Base-by-base conservation (phyloP, 1,140 invertebrate genomes). In the Ceratosolen solmsi region DNA sequence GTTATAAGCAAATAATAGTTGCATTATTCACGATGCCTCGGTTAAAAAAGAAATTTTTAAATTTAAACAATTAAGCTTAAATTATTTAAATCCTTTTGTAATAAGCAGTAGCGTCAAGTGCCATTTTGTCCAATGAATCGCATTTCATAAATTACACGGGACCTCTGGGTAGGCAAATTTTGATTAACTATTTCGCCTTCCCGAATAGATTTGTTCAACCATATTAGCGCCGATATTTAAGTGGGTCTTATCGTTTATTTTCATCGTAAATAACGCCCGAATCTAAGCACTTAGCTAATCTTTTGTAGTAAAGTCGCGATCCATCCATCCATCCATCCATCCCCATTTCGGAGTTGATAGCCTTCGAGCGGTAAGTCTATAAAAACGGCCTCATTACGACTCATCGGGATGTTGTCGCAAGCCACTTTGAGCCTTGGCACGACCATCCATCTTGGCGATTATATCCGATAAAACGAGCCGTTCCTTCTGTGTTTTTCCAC, bases 271-370 rank as follows among this genome's bases (percentile, higher is more conserved):
- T 54, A n/a, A n/a, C 51, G 33, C 30, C 38, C 22, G 5, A 22
- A 70, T 68, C 76, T 38, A 56, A 46, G 22, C 20, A 56, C 41
- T 71, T 25, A 41, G 30, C 33, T 56, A 51, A 68, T 79, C 77
- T 79, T 70, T 70, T 41, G 20, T 46, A 30, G 33, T 30, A 17
- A 20, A 7, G 46, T 30, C 5, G 27, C 70, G 54, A 38, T 38
- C 41, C 11, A 41, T 72, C 70, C 70, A n/a, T 72, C 41, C 13
- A 46, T 76, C 46, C 49, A 56, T 54, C 65, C 65, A 51, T 38
- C 79, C 46, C 54, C 38, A 73, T 80, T 73, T 73, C 46, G 27
- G 71, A 80, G 38, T 73, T 74, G 79, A 80, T 74, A 80, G 71
- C 79, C 79, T 80, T 80, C 70, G 78, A 79, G 68, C 68, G 68